phyloP scores from a whole-genome alignment of 2,797 vertebrate species.

The Discoglossus pictus region DNA sequence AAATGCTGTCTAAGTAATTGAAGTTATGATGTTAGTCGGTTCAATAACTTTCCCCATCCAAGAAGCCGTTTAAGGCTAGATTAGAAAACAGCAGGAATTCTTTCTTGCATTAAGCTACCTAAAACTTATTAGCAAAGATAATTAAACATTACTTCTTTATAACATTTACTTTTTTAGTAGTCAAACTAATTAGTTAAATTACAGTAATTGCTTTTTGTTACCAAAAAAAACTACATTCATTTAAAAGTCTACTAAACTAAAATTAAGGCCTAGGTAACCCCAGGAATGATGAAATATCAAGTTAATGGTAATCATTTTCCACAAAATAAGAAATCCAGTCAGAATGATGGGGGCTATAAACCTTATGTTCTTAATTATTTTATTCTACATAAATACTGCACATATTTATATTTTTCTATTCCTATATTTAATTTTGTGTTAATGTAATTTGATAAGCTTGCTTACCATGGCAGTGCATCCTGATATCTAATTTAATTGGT shows the following conservation, averaged over 20 bases:
- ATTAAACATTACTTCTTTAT: slow-evolving; percentile 48
- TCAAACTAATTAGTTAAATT: slow-evolving; percentile 51
- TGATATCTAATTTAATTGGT: too few relatives aligned
- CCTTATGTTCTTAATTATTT: too few relatives aligned
- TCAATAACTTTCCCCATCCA: slow-evolving; percentile 45
- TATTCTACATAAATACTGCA: too few relatives aligned
- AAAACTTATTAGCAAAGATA: slow-evolving; percentile 49
- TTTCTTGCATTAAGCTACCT: slow-evolving; percentile 46
- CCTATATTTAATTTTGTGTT: too few relatives aligned
- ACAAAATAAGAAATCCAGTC: too few relatives aligned
- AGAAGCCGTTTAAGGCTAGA: slow-evolving; percentile 47
- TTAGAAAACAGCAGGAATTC: slow-evolving; percentile 49
- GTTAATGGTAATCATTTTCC: background rate
- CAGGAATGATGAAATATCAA: background rate
- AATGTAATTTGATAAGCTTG: too few relatives aligned
- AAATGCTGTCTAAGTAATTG: slow-evolving; percentile 49
- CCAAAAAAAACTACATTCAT: slow-evolving; percentile 22
- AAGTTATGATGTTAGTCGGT: slow-evolving; percentile 50
- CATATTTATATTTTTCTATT: too few relatives aligned
- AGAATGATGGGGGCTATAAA: too few relatives aligned
- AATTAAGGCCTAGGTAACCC: background rate
- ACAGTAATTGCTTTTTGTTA: slow-evolving; percentile 47
- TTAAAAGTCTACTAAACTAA: slow-evolving; percentile 11
- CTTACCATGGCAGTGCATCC: too few relatives aligned
- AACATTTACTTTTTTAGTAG: slow-evolving; percentile 50